phyloP scores from a whole-genome alignment of 2,797 vertebrate species.

The Mormyrops attenuatus region DNA sequence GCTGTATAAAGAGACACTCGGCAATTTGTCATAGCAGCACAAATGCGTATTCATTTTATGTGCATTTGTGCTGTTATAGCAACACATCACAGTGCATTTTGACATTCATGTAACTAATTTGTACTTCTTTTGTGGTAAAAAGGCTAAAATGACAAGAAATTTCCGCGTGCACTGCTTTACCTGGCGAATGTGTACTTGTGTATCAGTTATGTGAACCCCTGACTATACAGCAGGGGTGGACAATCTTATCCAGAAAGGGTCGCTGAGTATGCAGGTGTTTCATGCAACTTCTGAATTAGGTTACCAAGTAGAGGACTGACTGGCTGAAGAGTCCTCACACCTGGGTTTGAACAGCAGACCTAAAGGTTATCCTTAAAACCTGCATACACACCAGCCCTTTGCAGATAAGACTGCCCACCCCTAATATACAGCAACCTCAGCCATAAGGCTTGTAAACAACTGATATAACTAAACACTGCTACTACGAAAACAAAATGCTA shows the following conservation, averaged over 20 bases:
- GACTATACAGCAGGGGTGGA: not conserved
- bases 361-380: not conserved
- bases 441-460: not conserved
- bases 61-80: not conserved
- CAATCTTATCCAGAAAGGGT: not conserved
- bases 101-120: not conserved
- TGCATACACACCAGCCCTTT: not conserved
- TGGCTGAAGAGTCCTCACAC: not conserved
- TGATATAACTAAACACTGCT: not conserved
- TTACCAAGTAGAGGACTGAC: not conserved
- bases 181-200: not conserved
- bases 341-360: not conserved
- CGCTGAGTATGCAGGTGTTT: not conserved
- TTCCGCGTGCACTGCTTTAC: not conserved
- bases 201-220: not conserved
- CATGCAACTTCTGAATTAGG: not conserved
- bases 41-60: not conserved
- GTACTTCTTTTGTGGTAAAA: not conserved
- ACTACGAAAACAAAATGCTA: not conserved
- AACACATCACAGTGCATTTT: not conserved
- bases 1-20: too few species aligned
- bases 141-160: not conserved
- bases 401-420: not conserved
- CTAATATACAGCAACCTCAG: not conserved
- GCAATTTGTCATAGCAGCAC: too few species aligned